These are phyloP conservation scores for Melanerpes aurifrons DNA, from an alignment of 2,113 vertebrate genomes.

Conservation along the genomic window DNA sequence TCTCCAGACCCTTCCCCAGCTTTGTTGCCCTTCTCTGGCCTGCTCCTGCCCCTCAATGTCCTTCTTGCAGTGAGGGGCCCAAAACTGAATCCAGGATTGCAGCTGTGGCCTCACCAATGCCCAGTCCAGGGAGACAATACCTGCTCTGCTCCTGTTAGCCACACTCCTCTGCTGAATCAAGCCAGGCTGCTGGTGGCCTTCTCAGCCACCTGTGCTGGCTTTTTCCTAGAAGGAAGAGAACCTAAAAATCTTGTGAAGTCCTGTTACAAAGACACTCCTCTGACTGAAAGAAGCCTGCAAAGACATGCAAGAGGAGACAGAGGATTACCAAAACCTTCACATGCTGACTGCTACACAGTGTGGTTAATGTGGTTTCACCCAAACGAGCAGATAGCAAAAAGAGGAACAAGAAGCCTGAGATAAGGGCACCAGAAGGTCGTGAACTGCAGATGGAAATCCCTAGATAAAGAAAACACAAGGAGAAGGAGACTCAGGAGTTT, in stretches of 20 bases:
- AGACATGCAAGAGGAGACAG: not conserved
- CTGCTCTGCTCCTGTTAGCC: too few relatives aligned
- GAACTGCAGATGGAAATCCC: fast-evolving
- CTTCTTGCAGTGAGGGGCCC: too few relatives aligned
- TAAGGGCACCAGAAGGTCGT: not conserved
- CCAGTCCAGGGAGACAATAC: too few relatives aligned
- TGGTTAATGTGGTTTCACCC: not conserved
- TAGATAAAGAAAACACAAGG: not conserved
- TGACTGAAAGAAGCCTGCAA: not conserved
- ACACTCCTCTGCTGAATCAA: too few relatives aligned
- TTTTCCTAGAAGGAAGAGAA: too few relatives aligned
- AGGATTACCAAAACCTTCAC: not conserved
- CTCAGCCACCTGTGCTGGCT: too few relatives aligned
- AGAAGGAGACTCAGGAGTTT: not conserved
- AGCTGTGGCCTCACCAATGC: too few relatives aligned
- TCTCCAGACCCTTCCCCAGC: too few relatives aligned
- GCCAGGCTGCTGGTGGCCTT: too few relatives aligned
- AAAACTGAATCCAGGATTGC: too few relatives aligned
- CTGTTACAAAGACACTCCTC: not conserved
- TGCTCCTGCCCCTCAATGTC: too few relatives aligned
- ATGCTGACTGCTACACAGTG: not conserved
- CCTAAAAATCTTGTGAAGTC: not conserved
- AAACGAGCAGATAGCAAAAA: not conserved
- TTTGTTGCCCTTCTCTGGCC: too few relatives aligned
- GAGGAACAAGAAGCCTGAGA: not conserved